Evolutionary conservation across 2,888 invertebrate genomes (phyloP), one percentile per base, ranked within the genome.

Genomic region (Leptinotarsa rubiginosa): DNA sequence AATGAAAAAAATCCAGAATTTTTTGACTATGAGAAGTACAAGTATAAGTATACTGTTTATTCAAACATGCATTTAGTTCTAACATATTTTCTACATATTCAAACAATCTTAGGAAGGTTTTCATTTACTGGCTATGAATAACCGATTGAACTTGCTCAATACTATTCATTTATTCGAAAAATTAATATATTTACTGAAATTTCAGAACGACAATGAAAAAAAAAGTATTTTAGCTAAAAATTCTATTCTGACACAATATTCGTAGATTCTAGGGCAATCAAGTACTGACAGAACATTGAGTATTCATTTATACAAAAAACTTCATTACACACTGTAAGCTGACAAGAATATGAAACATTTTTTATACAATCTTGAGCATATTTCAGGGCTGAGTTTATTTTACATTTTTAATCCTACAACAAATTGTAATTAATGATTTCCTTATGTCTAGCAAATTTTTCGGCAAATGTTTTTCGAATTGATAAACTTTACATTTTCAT

Each of bases 311-410:
- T 70, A 73, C 73, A 49, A 68, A 70, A 41, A 70, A 66, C 25
- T 62, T 67, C 66, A n/a, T 68, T 20, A 50, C 50, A 65, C 41
- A 31, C 68, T 54, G 69, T 66, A 69, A 72, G 75, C 73, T 62
- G 76, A 73, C 64, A 73, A 74, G 69, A 73, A 76, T 75, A 73
- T 65, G 65, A 52, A 41, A 22, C 54, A 54, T 20, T 72, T 75
- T 79, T 77, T 79, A 76, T 79, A 79, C 79, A 79, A 72, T 75
- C 56, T 79, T 79, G 79, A 79, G 79, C 79, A 79, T 77, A 77
- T 25, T 79, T 79, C 79, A 79, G 79, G 79, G 70, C 77, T 72
- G 70, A 76, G 67, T 68, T 77, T 67, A 73, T 79, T 77, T 75
- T 79, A 79, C 79, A 79, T 73, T 67, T 69, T 65, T 69, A 73